Evolutionary conservation across 2,797 vertebrate genomes (phyloP).

Genomic region (Oryzias dopingdopingensis): DNA sequence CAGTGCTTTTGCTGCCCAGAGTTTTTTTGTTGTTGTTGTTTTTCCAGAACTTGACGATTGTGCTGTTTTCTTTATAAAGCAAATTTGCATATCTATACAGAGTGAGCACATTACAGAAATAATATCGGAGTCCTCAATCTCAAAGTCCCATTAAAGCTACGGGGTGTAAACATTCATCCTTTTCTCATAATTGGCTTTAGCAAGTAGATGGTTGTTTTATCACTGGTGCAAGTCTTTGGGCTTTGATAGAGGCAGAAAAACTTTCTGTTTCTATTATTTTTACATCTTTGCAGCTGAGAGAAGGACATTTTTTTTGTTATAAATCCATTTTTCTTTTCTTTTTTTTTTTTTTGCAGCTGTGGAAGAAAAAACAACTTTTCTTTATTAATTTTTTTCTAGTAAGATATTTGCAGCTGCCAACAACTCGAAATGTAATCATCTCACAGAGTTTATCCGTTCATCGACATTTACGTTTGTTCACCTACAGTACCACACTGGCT

Average conservation of each 20-base stretch:
- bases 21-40: neutral
- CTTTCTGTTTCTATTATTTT: neutral
- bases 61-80: slow-evolving; percentile 23
- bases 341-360: neutral
- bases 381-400: neutral
- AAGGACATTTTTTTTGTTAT: too few relatives aligned
- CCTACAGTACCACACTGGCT: slow-evolving; percentile 11
- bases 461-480: slow-evolving; percentile 14
- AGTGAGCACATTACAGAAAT: slow-evolving; percentile 18
- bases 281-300: neutral
- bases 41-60: slow-evolving; percentile 8
- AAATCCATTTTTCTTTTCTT: neutral
- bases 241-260: slow-evolving; percentile 3
- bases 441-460: slow-evolving; percentile 5
- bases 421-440: slow-evolving; percentile 15
- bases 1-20: slow-evolving; percentile 6
- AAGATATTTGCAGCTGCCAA: slow-evolving; percentile 43
- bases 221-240: slow-evolving; percentile 5
- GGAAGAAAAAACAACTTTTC: too few relatives aligned
- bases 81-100: slow-evolving; percentile 7
- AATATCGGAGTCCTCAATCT: slow-evolving; percentile 16
- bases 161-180: slow-evolving; percentile 18
- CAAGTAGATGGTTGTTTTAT: neutral
- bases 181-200: neutral
- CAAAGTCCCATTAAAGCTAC: slow-evolving; percentile 23